Evolutionary conservation across 2,113 vertebrate genomes (phyloP).

Genomic region (Sakesphorus luctuosus): DNA sequence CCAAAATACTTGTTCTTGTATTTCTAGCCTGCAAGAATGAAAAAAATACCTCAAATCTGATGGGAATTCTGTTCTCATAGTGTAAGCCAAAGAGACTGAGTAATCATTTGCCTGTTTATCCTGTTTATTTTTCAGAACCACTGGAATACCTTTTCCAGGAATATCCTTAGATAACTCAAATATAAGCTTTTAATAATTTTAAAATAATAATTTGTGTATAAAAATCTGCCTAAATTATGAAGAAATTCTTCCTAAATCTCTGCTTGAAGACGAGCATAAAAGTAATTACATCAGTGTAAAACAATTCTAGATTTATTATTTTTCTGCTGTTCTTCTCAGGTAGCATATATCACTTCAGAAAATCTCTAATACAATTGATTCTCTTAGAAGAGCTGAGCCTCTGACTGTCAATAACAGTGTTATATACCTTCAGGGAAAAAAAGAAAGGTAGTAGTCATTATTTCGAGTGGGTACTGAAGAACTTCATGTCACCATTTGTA

Average conservation of each 20-base stretch:
- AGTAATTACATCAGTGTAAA: neutral
- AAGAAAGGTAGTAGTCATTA: neutral
- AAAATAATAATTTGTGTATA: neutral
- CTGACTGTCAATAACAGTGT: neutral
- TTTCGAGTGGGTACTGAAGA: neutral
- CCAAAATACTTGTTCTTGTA: neutral
- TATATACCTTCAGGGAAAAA: neutral
- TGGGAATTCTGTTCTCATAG: neutral
- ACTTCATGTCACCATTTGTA: neutral
- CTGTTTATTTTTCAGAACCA: neutral
- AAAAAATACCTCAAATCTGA: neutral
- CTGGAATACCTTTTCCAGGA: neutral
- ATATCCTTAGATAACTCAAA: neutral
- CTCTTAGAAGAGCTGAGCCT: neutral
- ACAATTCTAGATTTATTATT: neutral
- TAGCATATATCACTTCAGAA: neutral
- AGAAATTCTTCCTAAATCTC: neutral
- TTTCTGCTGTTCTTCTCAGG: neutral
- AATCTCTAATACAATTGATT: neutral
- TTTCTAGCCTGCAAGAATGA: neutral
- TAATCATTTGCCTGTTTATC: neutral
- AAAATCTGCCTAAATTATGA: neutral
- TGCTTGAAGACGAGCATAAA: neutral
- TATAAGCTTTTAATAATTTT: neutral
- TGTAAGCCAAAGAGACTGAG: neutral